phyloP scores from a whole-genome alignment of 2,888 invertebrate species.

The Nesidiocoris tenuis region DNA sequence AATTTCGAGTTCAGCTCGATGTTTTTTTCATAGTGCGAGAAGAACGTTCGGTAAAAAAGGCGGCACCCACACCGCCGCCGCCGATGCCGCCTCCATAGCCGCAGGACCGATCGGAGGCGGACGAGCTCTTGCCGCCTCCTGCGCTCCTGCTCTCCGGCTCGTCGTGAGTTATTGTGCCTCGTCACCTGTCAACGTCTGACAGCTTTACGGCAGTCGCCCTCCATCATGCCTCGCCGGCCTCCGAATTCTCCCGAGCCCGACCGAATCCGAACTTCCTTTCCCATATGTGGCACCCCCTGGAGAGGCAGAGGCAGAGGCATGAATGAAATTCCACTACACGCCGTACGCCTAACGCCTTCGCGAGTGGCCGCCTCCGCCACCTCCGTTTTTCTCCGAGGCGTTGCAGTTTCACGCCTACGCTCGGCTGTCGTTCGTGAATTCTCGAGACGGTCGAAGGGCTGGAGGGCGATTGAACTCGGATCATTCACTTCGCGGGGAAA shows the following conservation, averaged over 20 bases:
- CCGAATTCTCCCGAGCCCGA: not conserved
- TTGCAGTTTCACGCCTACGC: not conserved
- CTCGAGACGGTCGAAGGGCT: not conserved
- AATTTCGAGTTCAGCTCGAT: too few species aligned
- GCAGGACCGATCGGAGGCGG: conserved; percentile 2
- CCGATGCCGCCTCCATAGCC: not conserved
- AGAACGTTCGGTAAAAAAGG: too few species aligned
- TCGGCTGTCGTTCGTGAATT: not conserved
- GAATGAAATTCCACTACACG: not conserved
- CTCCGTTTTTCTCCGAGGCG: not conserved
- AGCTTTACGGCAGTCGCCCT: conserved; percentile 24
- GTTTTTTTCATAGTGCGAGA: too few species aligned
- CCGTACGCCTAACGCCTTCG: not conserved
- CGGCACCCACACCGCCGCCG: too few species aligned
- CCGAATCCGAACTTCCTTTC: not conserved
- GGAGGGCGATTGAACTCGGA: not conserved
- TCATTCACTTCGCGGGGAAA: too few species aligned
- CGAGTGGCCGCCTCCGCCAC: not conserved
- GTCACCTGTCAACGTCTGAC: conserved; percentile 40
- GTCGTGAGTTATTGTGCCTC: conserved; percentile 42
- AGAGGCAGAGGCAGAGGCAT: not conserved
- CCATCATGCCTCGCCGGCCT: not conserved
- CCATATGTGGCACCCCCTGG: not conserved
- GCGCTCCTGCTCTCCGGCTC: conserved; percentile 27
- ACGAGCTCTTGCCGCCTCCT: conserved; percentile 38